Conservation (phyloP, 35 echinoderm and acorn worm species). For the Holothuria glaberrima region DNA sequence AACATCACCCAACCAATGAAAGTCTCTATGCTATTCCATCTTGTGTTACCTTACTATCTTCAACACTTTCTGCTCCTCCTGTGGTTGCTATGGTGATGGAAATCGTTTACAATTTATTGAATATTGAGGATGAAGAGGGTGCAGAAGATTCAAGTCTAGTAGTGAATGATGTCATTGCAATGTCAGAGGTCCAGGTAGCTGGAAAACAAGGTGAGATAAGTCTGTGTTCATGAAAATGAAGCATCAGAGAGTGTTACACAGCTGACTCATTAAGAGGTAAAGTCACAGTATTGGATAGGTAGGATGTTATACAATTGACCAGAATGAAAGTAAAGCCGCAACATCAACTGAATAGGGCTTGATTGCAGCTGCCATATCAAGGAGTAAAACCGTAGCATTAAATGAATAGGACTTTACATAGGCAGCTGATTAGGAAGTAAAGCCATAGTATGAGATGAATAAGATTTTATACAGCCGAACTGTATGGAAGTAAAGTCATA, state of each 20-base stretch:
- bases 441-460: too few species aligned
- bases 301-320: too few species aligned
- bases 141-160: constrained; percentile 17
- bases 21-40: constrained; percentile 39
- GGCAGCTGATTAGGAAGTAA: too few species aligned
- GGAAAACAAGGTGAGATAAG: constrained; percentile 12
- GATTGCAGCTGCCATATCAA: too few species aligned
- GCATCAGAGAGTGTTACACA: neutral
- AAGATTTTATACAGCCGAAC: too few species aligned
- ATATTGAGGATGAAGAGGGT: constrained; percentile 52
- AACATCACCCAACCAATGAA: constrained; percentile 62
- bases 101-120: constrained; percentile 77
- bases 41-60: constrained; percentile 65
- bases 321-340: too few species aligned
- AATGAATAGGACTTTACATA: too few species aligned
- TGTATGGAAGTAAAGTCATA: too few species aligned
- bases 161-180: neutral
- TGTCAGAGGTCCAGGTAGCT: constrained; percentile 36
- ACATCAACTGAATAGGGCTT: too few species aligned
- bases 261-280: too few species aligned
- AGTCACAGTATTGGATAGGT: too few species aligned
- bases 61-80: constrained; percentile 27
- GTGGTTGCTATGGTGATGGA: constrained; percentile 86
- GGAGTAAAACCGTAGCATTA: too few species aligned
- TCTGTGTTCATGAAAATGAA: neutral